These are phyloP conservation scores for Dasypolia templi DNA, from an alignment of 2,888 invertebrate genomes.

Conservation along the genomic window DNA sequence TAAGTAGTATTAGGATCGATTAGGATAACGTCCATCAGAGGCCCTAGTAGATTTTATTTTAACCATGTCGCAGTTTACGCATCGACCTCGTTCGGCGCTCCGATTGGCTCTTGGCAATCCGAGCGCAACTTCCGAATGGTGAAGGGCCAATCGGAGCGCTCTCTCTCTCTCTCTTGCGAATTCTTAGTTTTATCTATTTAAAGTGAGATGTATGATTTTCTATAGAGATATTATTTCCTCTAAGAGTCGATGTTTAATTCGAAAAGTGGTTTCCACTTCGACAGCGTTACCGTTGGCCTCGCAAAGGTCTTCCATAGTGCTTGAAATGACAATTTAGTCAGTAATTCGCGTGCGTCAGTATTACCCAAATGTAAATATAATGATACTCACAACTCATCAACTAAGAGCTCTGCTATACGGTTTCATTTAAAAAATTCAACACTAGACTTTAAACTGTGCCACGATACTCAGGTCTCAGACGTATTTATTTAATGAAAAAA, in stretches of 20 bases:
- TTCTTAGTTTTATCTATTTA: neutral
- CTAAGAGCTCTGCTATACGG: neutral
- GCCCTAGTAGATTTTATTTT: too few relatives aligned
- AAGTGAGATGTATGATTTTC: neutral
- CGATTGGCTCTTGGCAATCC: too few relatives aligned
- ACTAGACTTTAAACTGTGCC: conserved; percentile 16
- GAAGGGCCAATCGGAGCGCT: too few relatives aligned
- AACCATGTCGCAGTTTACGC: too few relatives aligned
- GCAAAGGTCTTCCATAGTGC: too few relatives aligned
- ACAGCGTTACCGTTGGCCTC: too few relatives aligned
- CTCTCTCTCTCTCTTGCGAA: neutral
- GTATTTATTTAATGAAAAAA: conserved; percentile 30
- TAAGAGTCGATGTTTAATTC: neutral
- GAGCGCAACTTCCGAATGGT: too few relatives aligned
- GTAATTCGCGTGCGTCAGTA: neutral
- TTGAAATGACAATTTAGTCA: neutral
- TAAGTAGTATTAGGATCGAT: too few relatives aligned
- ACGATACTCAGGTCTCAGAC: conserved; percentile 13
- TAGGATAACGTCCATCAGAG: neutral
- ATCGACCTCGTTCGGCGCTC: too few relatives aligned
- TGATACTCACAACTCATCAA: too few relatives aligned
- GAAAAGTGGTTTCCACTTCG: neutral
- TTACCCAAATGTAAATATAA: too few relatives aligned
- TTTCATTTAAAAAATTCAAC: conserved; percentile 23
- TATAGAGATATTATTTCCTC: neutral